phyloP scores from a whole-genome alignment of 2,797 vertebrate genomes.

The Limnodromus scolopaceus region DNA sequence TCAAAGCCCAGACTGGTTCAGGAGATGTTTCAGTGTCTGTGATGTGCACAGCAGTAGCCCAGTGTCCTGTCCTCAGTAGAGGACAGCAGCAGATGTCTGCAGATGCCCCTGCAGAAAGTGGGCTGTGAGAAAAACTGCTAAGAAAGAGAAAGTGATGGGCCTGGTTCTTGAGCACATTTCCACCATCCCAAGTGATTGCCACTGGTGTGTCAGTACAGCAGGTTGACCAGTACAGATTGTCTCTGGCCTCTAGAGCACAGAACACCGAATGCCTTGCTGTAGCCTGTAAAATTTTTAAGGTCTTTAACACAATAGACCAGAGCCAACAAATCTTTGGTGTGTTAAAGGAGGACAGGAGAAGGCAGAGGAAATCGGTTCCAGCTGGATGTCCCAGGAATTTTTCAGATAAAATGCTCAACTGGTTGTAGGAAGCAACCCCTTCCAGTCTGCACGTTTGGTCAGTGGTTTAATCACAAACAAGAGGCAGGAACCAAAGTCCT shows the following conservation, averaged over 20 bases:
- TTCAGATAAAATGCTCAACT: background rate
- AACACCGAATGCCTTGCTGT: background rate
- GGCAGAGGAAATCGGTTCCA: background rate
- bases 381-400: background rate
- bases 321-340: background rate
- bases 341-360: background rate
- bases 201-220: background rate
- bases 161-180: background rate
- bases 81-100: background rate
- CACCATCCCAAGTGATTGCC: background rate
- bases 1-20: background rate
- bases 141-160: background rate
- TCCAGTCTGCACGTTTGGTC: background rate
- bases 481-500: background rate
- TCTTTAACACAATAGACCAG: background rate
- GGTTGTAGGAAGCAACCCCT: background rate
- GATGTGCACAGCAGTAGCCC: background rate
- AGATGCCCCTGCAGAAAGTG: background rate
- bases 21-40: background rate
- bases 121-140: background rate
- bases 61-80: background rate
- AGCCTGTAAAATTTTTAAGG: background rate
- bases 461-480: background rate
- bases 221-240: background rate
- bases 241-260: background rate